Evolutionary conservation across 2,888 invertebrate genomes (phyloP).

Genomic region (Oxystoma pomonae): DNA sequence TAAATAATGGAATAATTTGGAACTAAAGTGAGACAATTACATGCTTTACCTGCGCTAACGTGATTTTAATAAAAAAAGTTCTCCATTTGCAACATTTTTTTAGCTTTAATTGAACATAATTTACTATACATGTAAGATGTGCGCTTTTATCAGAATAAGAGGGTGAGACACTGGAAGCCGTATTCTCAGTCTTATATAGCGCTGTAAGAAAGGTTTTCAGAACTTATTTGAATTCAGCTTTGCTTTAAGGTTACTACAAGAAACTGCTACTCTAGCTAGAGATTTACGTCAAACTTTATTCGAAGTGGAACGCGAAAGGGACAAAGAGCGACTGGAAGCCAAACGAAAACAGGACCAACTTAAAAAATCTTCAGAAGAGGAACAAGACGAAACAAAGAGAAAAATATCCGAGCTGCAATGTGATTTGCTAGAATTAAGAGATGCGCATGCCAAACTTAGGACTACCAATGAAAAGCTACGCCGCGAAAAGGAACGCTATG

Average conservation of each 20-base stretch:
- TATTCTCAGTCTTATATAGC: too few relatives aligned
- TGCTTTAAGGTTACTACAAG: conserved; percentile 78
- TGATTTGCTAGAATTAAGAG: conserved; percentile 81
- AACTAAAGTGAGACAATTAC: too few relatives aligned
- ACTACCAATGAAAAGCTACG: conserved; percentile 88
- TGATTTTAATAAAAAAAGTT: too few relatives aligned
- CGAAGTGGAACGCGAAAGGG: conserved; percentile 85
- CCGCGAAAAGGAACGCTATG: conserved; percentile 81
- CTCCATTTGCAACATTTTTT: too few relatives aligned
- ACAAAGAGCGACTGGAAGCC: conserved; percentile 82
- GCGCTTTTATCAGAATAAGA: too few relatives aligned
- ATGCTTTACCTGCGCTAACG: too few relatives aligned
- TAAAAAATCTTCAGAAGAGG: conserved; percentile 81
- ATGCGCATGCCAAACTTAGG: conserved; percentile 86
- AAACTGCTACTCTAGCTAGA: conserved; percentile 83
- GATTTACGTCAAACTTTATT: conserved; percentile 84
- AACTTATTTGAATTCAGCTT: too few relatives aligned
- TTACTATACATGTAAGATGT: too few relatives aligned
- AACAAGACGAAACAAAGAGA: conserved; percentile 82
- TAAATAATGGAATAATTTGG: too few relatives aligned
- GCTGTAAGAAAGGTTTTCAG: too few relatives aligned
- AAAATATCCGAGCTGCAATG: conserved; percentile 81
- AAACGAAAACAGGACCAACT: conserved; percentile 82
- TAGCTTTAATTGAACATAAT: too few relatives aligned
- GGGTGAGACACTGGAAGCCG: too few relatives aligned